phyloP scores from a whole-genome alignment of 1,140 invertebrate genomes.

The Chlorops oryzae region DNA sequence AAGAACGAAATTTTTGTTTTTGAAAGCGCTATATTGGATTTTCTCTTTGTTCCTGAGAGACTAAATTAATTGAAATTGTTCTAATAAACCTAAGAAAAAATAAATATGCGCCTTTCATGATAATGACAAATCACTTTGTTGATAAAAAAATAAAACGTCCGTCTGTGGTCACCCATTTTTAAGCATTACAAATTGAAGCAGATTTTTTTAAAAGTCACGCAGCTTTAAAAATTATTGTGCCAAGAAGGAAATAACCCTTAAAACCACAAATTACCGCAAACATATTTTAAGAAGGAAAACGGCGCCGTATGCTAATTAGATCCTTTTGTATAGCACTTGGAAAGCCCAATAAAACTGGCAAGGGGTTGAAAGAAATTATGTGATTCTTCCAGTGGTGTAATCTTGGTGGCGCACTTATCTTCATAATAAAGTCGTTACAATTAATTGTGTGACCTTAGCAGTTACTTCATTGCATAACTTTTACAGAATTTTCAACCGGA shows the following conservation, averaged over 20 bases:
- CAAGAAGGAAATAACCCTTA: constrained; percentile 7
- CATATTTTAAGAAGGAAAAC: neutral
- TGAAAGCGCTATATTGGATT: too few relatives aligned
- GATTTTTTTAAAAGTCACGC: constrained; percentile 33
- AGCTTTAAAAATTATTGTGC: neutral
- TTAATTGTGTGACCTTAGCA: constrained; percentile 43
- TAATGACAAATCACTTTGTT: constrained; percentile 47
- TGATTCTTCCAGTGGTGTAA: too few relatives aligned
- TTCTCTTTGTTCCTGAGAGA: too few relatives aligned
- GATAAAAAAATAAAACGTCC: constrained; percentile 31
- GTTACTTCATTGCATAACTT: too few relatives aligned
- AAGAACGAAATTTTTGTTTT: too few relatives aligned
- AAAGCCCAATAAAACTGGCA: neutral
- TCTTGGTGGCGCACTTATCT: too few relatives aligned
- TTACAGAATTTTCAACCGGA: too few relatives aligned
- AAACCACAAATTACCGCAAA: neutral
- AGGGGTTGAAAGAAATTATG: constrained; percentile 5
- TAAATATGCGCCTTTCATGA: constrained; percentile 39
- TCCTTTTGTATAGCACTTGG: constrained; percentile 30
- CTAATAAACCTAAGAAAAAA: too few relatives aligned
- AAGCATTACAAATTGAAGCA: constrained; percentile 44
- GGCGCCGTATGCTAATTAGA: constrained; percentile 40
- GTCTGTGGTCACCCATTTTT: constrained; percentile 17
- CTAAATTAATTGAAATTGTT: too few relatives aligned
- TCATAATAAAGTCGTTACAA: constrained; percentile 48